These are phyloP conservation scores for Cephus nigrinus DNA, from an alignment of 2,888 invertebrate species.

Conservation along the genomic window DNA sequence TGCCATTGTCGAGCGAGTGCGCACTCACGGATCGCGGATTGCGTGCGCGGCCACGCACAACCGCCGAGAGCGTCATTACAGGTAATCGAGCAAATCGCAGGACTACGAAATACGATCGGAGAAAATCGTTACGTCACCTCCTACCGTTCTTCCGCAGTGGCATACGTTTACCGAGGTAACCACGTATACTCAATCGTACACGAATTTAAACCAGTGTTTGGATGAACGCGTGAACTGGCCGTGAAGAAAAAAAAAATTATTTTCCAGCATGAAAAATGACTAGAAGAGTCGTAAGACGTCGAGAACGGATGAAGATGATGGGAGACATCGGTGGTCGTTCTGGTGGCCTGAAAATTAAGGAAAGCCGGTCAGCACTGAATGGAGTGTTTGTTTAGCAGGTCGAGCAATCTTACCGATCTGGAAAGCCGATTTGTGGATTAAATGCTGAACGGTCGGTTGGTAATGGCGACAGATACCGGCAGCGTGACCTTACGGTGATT, in stretches of 20 bases:
- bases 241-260: background rate
- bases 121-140: background rate
- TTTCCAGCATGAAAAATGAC: background rate
- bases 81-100: slow-evolving; percentile 49
- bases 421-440: slow-evolving; percentile 1
- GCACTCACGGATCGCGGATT: slow-evolving; percentile 35
- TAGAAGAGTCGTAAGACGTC: background rate
- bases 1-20: slow-evolving; percentile 52
- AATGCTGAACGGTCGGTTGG: slow-evolving; percentile 9
- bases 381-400: slow-evolving; percentile 7
- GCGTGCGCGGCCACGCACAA: slow-evolving; percentile 44
- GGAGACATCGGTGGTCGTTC: background rate
- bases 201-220: background rate
- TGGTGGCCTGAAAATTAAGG: background rate
- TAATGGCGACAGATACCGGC: slow-evolving; percentile 42
- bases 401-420: background rate
- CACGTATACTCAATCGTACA: background rate
- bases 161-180: background rate
- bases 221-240: background rate
- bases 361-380: background rate
- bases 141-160: background rate
- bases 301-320: background rate
- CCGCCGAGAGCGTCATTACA: slow-evolving; percentile 55
- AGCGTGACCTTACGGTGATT: slow-evolving; percentile 45
- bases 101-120: background rate